Evolutionary conservation across 2,113 vertebrate genomes (phyloP).

Genomic region (Polypterus senegalus): DNA sequence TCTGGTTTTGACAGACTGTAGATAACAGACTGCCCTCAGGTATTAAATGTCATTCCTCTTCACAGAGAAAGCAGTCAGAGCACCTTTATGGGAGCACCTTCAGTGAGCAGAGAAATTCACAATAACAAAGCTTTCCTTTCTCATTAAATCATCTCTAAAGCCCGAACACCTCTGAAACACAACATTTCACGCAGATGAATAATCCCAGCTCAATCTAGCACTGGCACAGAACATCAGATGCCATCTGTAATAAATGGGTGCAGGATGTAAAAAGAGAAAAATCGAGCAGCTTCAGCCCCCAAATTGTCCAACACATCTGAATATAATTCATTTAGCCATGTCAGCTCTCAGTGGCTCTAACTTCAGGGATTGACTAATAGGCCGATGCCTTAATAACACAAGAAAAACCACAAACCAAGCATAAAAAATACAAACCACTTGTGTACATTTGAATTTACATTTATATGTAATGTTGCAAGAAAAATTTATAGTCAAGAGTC

Average conservation of each 20-base stretch:
- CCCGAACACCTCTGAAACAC: constrained; percentile 44
- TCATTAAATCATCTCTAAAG: constrained; percentile 56
- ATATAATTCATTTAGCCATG: no score
- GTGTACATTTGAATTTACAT: no score
- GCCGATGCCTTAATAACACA: no score
- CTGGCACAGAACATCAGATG: constrained; percentile 53
- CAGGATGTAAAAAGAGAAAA: no score
- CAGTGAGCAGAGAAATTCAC: constrained; percentile 68
- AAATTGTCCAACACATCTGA: no score
- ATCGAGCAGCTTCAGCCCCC: no score
- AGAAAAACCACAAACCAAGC: no score
- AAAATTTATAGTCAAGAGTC: no score
- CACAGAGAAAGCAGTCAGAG: constrained; percentile 41
- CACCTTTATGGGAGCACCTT: constrained; percentile 55
- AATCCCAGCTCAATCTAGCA: constrained; percentile 51
- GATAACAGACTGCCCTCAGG: constrained; percentile 76
- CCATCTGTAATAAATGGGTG: constrained; percentile 43
- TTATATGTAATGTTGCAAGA: no score
- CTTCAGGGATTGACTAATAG: no score
- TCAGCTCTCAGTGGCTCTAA: no score
- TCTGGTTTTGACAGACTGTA: constrained; percentile 79
- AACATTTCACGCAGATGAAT: constrained; percentile 47
- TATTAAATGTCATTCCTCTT: constrained; percentile 80
- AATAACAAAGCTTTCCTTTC: constrained; percentile 61
- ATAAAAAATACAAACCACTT: no score